Percentiles rank a stretch among this genome's conserved stretches.
These are phyloP conservation scores for Taurulus bubalis DNA, from an alignment of 2,113 vertebrate species.

Conservation along the genomic window DNA sequence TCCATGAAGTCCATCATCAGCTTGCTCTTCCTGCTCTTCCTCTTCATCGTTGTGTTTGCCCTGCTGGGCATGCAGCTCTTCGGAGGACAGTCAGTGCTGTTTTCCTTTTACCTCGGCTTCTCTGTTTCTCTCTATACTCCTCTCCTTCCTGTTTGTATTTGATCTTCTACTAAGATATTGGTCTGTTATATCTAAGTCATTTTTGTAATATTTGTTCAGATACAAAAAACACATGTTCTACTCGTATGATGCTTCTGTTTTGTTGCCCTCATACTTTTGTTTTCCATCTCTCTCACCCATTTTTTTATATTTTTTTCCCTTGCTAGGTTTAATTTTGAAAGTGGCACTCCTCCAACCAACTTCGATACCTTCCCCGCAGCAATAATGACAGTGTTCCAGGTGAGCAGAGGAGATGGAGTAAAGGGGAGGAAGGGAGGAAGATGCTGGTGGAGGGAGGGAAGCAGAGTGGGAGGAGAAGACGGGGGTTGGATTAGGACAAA, in stretches of 20 bases:
- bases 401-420: conserved; percentile 62
- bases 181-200: conserved; percentile 21
- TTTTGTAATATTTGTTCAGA: background rate
- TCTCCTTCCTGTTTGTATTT: background rate
- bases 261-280: background rate
- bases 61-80: conserved; percentile 98
- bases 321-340: conserved; percentile 88
- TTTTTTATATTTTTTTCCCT: conserved; percentile 5
- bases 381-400: conserved; percentile 99
- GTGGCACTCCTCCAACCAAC: conserved; percentile 94
- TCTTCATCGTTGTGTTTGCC: conserved; percentile 97
- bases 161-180: conserved; percentile 23
- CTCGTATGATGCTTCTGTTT: conserved; percentile 11
- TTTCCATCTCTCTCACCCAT: background rate
- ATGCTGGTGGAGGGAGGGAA: background rate
- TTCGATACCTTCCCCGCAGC: conserved; percentile 98
- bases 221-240: background rate
- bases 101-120: conserved; percentile 12
- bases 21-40: conserved; percentile 96
- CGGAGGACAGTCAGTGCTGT: conserved; percentile 92
- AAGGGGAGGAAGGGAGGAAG: background rate
- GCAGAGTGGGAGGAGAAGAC: background rate
- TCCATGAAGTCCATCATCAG: conserved; percentile 99
- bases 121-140: conserved; percentile 1
- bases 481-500: conserved; percentile 36